Percentiles rank a stretch among this genome's conserved stretches.
Conservation (phyloP, 2,113 vertebrate genomes). For the Syrmaticus mikado region DNA sequence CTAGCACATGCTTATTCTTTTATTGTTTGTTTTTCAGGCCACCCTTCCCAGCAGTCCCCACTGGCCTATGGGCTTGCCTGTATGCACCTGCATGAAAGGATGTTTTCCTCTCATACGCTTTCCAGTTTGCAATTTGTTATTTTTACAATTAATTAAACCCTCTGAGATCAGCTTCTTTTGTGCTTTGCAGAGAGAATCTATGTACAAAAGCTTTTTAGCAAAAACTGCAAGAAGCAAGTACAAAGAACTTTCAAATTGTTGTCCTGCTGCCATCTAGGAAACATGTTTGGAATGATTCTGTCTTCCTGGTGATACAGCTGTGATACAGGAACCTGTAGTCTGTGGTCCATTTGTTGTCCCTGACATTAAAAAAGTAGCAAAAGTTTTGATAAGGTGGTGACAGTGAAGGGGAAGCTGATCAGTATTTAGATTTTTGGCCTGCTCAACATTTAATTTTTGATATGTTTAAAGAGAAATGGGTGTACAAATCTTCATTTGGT, state of each 20-base stretch:
- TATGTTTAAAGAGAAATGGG: neutral
- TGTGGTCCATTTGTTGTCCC: neutral
- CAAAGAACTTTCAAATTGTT: neutral
- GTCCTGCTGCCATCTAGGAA: neutral
- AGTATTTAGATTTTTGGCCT: neutral
- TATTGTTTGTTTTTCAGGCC: neutral
- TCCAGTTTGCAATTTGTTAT: neutral
- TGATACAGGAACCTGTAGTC: neutral
- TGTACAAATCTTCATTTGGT: neutral
- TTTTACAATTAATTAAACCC: conserved; percentile 33
- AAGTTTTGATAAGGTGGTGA: neutral
- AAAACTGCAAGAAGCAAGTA: neutral
- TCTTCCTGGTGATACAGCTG: neutral
- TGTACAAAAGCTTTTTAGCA: neutral
- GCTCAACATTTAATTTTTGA: neutral
- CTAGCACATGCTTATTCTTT: neutral
- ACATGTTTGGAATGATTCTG: neutral
- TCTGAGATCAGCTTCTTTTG: neutral
- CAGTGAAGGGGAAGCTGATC: neutral
- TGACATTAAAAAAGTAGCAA: neutral
- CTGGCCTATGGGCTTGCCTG: neutral
- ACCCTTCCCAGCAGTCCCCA: neutral
- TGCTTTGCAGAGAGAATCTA: neutral
- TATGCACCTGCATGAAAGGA: neutral
- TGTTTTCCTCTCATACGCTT: neutral